Conservation (phyloP, 2,113 vertebrate genomes). For the Chaetops frenatus region DNA sequence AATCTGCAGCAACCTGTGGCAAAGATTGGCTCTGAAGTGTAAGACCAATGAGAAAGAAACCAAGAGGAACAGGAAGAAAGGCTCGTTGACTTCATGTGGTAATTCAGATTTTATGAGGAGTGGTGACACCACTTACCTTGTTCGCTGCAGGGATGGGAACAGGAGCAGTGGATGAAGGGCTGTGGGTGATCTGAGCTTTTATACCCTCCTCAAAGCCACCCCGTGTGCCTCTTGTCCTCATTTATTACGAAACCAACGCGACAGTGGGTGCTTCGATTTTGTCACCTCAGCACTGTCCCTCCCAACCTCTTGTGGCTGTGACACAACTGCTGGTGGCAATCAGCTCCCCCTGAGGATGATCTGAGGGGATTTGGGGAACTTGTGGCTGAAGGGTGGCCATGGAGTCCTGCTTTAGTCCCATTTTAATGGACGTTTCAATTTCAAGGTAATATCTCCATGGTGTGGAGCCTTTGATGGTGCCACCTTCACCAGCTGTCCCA, state of each 20-base stretch:
- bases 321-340: background rate
- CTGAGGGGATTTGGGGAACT: background rate
- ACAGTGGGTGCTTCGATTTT: background rate
- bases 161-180: background rate
- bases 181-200: background rate
- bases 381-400: background rate
- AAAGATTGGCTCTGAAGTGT: fast-evolving
- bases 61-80: background rate
- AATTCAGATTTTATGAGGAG: background rate
- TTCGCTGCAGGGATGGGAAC: background rate
- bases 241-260: background rate
- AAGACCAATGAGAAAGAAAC: background rate
- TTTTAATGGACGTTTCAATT: background rate
- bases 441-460: too few species aligned
- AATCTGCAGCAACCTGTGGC: background rate
- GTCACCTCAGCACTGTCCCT: background rate
- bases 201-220: background rate
- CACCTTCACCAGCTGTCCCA: background rate
- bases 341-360: background rate
- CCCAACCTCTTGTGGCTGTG: background rate
- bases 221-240: background rate
- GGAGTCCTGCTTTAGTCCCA: fast-evolving
- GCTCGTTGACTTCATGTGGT: fast-evolving
- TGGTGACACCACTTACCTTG: background rate
- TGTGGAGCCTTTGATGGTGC: background rate